Evolutionary conservation across 2,113 vertebrate species (phyloP), one percentile per base, ranked within the genome.

Genomic region (Chiloscyllium plagiosum): DNA sequence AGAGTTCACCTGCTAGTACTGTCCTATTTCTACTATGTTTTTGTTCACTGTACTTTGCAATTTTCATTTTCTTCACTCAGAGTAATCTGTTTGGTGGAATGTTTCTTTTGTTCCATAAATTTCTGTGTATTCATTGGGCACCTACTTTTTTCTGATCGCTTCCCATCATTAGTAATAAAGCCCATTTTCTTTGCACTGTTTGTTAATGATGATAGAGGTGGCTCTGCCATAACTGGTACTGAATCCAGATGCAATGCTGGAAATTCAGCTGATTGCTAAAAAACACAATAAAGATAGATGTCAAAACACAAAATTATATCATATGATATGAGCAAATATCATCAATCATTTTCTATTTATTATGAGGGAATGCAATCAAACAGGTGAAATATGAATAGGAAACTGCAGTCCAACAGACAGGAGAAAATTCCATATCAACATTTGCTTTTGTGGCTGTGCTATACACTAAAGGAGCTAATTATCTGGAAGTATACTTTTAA

Each of bases 1-100:
- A n/a, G 72, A 76, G 29, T 83, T 6, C 37, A 6, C 37, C 17
- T 50, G 69, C 42, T 72, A 95, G 47, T 29, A 29, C 24, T 72
- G 42, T 95, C 13, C 69, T 72, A 52, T 13, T 94, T 94, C 61
- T 95, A 72, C 29, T 26, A 22, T 22, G 26, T 69, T 42, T 8
- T 42, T 8, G 15, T 52, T 96, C 97, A 99, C 96, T 99, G 98
- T 96, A 99, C 97, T 0, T 97, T 98, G 80, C 98, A 99, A 95
- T 98, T 98, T 94, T 98, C 98, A 12, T 96, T 97, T 95, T 97
- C 96, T n/a, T 96, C 92, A 0, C 96, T 93, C 85, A 96, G 33
- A 78, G 96, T 85, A 24, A 42, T 61, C 78, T 93, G 70, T 70
- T 90, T 69, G 83, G 66, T 56, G 24, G 33, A 96, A 78, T 95